phyloP scores from a whole-genome alignment of 2,113 vertebrate species.

The Xiphorhynchus elegans region DNA sequence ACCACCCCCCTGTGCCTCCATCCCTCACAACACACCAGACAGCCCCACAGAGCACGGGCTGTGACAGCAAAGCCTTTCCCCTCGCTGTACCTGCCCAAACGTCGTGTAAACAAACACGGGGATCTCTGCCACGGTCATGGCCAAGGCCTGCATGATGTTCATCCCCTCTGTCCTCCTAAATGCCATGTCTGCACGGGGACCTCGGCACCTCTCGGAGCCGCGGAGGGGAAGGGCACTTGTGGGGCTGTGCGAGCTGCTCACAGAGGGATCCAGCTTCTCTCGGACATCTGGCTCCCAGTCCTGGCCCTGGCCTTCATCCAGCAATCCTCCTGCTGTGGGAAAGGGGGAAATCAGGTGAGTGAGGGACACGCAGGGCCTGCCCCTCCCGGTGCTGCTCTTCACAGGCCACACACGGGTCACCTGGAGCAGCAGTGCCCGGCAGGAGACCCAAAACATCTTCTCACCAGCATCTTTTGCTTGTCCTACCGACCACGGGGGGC shows the following conservation, averaged over 20 bases:
- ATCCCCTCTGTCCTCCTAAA: conserved; percentile 85
- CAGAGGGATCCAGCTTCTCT: not conserved
- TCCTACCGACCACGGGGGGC: not conserved
- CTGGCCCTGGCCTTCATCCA: not conserved
- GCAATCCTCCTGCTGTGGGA: not conserved
- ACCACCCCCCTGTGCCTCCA: not conserved
- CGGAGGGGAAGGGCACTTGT: not conserved
- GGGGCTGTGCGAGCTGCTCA: not conserved
- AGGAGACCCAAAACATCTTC: not conserved
- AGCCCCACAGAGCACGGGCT: not conserved
- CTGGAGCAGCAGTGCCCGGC: not conserved
- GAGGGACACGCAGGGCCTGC: not conserved
- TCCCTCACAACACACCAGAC: not conserved
- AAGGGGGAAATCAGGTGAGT: not conserved
- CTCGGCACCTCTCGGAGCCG: not conserved
- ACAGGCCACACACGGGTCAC: not conserved
- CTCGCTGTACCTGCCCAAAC: conserved; percentile 88
- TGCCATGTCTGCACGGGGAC: conserved; percentile 78
- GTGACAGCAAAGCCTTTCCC: not conserved
- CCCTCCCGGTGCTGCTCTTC: not conserved
- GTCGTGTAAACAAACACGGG: conserved; percentile 96
- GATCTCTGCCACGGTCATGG: conserved; percentile 98
- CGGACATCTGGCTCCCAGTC: not conserved
- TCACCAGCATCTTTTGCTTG: not conserved
- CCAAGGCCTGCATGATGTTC: conserved; percentile 94